Conservation (phyloP, 2,113 vertebrate species). For the Leucoraja erinaceus region DNA sequence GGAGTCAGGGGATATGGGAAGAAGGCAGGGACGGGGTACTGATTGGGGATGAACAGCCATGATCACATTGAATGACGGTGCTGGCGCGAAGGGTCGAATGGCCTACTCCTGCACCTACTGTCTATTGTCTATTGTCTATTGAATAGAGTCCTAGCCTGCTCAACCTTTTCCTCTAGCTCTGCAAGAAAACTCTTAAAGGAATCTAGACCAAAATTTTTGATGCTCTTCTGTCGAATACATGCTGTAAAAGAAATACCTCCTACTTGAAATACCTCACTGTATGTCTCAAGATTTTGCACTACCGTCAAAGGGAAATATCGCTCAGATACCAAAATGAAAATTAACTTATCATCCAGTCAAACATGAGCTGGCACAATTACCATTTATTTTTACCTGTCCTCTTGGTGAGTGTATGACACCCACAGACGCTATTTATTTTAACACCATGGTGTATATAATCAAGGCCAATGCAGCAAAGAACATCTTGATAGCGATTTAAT, state of each 20-base stretch:
- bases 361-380: background rate
- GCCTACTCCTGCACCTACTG: too few species aligned
- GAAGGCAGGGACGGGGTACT: too few species aligned
- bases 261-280: background rate
- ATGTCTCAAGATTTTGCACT: background rate
- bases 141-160: too few species aligned
- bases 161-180: too few species aligned
- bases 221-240: background rate
- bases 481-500: background rate
- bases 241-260: background rate
- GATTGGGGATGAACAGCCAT: too few species aligned
- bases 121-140: too few species aligned
- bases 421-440: background rate
- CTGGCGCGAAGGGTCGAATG: too few species aligned
- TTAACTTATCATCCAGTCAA: background rate
- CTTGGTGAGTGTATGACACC: background rate
- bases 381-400: background rate
- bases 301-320: background rate
- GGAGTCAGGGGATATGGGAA: too few species aligned
- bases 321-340: background rate
- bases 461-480: background rate
- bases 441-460: background rate
- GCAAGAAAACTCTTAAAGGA: background rate
- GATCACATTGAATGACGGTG: too few species aligned
- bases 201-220: background rate